A percentile compares a stretch with the other conserved stretches of the same genome.
phyloP scores from a whole-genome alignment of 2,113 vertebrate species.

The Daboia siamensis region DNA sequence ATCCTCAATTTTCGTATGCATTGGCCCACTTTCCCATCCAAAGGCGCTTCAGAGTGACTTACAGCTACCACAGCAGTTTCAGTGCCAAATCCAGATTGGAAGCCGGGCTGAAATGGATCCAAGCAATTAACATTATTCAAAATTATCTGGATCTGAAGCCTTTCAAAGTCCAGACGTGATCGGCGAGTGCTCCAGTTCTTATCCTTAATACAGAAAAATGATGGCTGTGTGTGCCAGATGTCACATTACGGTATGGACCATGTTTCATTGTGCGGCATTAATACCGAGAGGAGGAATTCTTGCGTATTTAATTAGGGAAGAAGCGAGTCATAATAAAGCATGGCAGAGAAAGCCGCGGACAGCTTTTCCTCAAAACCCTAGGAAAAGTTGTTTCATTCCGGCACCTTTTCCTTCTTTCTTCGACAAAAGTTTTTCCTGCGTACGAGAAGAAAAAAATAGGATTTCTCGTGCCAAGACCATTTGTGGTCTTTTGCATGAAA shows the following conservation, averaged over 20 bases:
- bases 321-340: neutral
- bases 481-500: constrained; percentile 33
- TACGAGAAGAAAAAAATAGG: neutral
- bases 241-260: neutral
- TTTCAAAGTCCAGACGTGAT: neutral
- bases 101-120: neutral
- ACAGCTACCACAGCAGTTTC: neutral
- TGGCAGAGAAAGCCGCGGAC: neutral
- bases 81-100: neutral
- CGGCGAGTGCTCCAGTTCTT: neutral
- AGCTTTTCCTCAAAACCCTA: neutral
- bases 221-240: neutral
- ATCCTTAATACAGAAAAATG: neutral
- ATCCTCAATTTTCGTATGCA: neutral
- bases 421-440: neutral
- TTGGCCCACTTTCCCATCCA: neutral
- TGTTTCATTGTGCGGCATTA: neutral
- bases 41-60: neutral
- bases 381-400: neutral
- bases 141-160: neutral
- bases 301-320: neutral
- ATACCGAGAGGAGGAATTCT: neutral
- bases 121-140: neutral
- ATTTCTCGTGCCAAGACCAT: neutral
- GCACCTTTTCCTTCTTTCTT: neutral